Evolutionary conservation across 2,797 vertebrate species (phyloP), one percentile per base, ranked within the genome.

Genomic region (Falco berigora): DNA sequence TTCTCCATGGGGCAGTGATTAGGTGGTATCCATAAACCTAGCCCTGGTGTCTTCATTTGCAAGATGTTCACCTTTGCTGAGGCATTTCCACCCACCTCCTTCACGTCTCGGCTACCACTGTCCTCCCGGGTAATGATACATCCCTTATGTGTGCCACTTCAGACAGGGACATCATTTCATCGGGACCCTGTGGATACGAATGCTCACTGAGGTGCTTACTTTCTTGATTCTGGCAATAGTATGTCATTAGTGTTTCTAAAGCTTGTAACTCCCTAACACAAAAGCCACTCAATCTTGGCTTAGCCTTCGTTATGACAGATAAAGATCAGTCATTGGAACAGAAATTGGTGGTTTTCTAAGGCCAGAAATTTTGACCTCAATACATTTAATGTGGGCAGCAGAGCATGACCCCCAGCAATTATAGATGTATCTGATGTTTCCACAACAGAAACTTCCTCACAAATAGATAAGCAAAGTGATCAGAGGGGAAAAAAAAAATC

Each of bases 281-380:
- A 87, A 95, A 95, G 36, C 84, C 74, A 79, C 67, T 85, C 63
- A 38, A 5, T 92, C 83, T 73, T 82, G 88, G 73, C 74, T 94
- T 76, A 66, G 77, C 14, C n/a, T 76, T 96, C 5, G 0, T 81
- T 81, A 69, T 20, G 59, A 64, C 55, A 82, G 67, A 87, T 89
- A 85, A 96, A 82, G 47, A 96, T 79, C 94, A 87, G 81, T n/a
- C 64, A 89, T 1, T 68, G 75, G 68, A 95, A 92, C 40, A 89
- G 91, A 77, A 93, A 93, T 64, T 12, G 0, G 86, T 64, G 59
- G 74, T 53, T 94, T 91, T 89, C 83, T 71, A 95, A 87, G 84
- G 92, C 67, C 81, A 96, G 74, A 93, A 91, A 91, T 74, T 42
- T 74, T 71, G 77, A 92, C 71, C 49, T 96, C 78, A 86, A 47